Evolutionary conservation across 2,113 vertebrate genomes (phyloP), one percentile per base, ranked within the genome.

Genomic region (Sturnira hondurensis): DNA sequence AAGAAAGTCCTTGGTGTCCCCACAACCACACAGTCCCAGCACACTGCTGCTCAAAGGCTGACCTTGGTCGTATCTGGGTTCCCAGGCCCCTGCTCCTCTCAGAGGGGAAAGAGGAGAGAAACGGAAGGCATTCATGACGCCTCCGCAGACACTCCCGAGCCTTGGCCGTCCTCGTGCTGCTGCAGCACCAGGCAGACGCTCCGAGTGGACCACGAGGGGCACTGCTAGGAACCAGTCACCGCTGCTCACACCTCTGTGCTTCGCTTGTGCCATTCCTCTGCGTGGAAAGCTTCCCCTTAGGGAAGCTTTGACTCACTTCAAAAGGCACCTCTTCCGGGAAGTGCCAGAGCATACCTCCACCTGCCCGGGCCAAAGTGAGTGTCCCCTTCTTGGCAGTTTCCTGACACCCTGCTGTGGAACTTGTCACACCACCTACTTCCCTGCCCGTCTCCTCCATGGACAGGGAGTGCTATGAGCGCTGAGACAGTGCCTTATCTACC

Each of bases 11-110:
- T 20, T 0, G 14, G n/a, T 26, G 41, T 36, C 68, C 14, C 54
- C n/a, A 41, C 6, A 2, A 38, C 19, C 38, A 82, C 20, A 52
- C 3, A 54, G 84, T 22, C 17, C 12, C 73, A 86, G 17, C 7
- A 70, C 28, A 54, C 17, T 52, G 68, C 22, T n/a, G 61, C 26
- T 82, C 52, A 93, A 63, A 91, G 73, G 71, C 65, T 81, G 70
- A 63, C 31, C 43, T 36, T 77, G 45, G 24, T 33, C 67, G 63
- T 47, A 83, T 22, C 47, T 67, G 58, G 63, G 31, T 38, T 91
- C 43, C 68, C 11, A 45, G 17, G 47, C 22, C 85, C 61, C 17
- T 8, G 63, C 0, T 65, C 50, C n/a, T 94, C 81, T 76, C 41
- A 58, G 63, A 84, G 54, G 84, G 43, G 15, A 12, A 68, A 87